Evolutionary conservation across 1,140 invertebrate species (phyloP), one percentile per base, ranked within the genome.

Genomic region (Acromyrmex heyeri): DNA sequence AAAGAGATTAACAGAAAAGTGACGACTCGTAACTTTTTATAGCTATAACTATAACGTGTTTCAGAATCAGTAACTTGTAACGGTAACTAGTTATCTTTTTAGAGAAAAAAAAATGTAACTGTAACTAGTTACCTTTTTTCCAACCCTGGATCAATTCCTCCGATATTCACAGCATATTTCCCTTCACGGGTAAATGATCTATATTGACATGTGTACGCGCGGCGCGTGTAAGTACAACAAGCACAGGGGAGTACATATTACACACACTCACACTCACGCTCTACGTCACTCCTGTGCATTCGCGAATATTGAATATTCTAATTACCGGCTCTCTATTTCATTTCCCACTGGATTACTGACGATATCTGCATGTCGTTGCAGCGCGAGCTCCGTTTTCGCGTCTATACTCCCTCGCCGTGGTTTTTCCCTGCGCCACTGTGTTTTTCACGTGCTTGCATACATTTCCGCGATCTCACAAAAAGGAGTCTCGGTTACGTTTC

Each of bases 271-370:
- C 30, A 14, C 16, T 21, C n/a, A 2, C 59, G 12, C 18, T 27
- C 24, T 10, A 44, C 16, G 38, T 65, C 44, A 27, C 34, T 83
- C 38, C 57, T 24, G 85, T 30, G 21, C 65, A 12, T 88, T 86
- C 87, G 44, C 62, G 83, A 87, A 86, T 89, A 90, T 90, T 82
- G 87, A 91, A 91, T 87, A 89, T 90, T 89, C 89, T 90, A 91
- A 91, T 91, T 91, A 91, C 87, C 67, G 69, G 55, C 64, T 83
- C 89, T 90, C 87, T 88, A 87, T 90, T 91, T 90, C 82, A 90
- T 90, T 90, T 83, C 79, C 88, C 88, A 48, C 38, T 50, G 86
- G 81, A 88, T 86, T 83, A 87, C 67, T 53, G 65, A 87, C 85
- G 30, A 34, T 38, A 62, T 69, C n/a, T 85, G 53, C 82, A 65